These are phyloP conservation scores for Percopsis transmontana DNA, from an alignment of 2,113 vertebrate species.

Conservation along the genomic window DNA sequence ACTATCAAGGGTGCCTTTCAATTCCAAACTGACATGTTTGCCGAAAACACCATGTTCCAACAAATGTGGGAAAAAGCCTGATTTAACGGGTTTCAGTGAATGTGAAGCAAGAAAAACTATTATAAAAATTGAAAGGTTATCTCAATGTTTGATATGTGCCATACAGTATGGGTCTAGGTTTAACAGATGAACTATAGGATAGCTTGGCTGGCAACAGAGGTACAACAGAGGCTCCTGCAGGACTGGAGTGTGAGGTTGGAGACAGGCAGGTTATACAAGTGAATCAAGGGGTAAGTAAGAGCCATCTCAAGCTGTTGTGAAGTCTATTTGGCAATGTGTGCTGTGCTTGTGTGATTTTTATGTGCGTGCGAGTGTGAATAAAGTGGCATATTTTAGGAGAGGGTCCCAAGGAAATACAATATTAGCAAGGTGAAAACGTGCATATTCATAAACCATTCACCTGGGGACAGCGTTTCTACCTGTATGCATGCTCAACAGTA, in stretches of 20 bases:
- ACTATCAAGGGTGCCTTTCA: too few species aligned
- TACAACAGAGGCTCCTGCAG: constrained; percentile 66
- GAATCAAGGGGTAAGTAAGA: neutral
- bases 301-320: neutral
- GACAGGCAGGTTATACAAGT: constrained; percentile 23
- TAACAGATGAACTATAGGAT: constrained; percentile 51
- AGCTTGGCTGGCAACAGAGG: constrained; percentile 50
- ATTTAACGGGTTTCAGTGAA: too few species aligned
- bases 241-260: constrained; percentile 53
- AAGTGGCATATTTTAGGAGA: neutral
- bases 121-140: too few species aligned
- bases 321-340: neutral
- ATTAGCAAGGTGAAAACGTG: constrained; percentile 2
- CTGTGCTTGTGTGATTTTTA: neutral
- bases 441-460: neutral
- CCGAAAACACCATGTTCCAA: too few species aligned
- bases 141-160: neutral
- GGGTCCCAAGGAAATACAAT: neutral
- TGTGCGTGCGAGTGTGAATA: neutral
- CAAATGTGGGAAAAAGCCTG: too few species aligned
- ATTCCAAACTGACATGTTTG: too few species aligned
- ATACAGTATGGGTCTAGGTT: constrained; percentile 13
- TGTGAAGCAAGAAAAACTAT: too few species aligned
- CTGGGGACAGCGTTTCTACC: neutral
- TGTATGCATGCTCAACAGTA: neutral